A percentile compares a stretch with the other conserved stretches of the same genome.
These are phyloP conservation scores for Bradypus variegatus DNA, from an alignment of 2,797 vertebrate species.

Conservation along the genomic window DNA sequence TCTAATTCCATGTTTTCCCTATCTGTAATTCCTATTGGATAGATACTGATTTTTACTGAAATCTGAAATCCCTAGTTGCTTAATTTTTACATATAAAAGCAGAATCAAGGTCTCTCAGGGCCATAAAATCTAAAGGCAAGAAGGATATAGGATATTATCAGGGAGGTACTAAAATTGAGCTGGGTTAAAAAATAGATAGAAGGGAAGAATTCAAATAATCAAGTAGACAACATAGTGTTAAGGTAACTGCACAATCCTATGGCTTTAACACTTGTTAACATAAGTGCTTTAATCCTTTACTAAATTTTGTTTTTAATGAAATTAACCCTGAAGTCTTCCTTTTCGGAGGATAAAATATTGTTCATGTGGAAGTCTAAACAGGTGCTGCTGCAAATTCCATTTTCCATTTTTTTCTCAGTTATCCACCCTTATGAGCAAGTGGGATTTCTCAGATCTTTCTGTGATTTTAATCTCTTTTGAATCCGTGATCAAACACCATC, in stretches of 20 bases:
- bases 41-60: not conserved
- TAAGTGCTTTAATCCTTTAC: not conserved
- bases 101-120: not conserved
- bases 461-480: not conserved
- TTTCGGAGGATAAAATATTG: not conserved
- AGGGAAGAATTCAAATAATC: not conserved
- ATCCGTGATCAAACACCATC: not conserved
- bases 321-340: not conserved
- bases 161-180: not conserved
- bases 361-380: not conserved
- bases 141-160: not conserved
- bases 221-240: not conserved
- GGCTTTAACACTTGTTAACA: not conserved
- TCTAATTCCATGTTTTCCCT: not conserved
- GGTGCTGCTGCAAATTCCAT: not conserved
- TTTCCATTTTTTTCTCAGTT: not conserved
- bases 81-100: not conserved
- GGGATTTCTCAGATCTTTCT: not conserved
- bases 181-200: not conserved
- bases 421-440: not conserved
- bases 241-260: not conserved
- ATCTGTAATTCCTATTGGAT: not conserved
- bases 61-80: not conserved
- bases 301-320: not conserved
- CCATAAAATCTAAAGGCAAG: not conserved